Evolutionary conservation across 2,113 vertebrate species (phyloP), one percentile per base, ranked within the genome.

Genomic region (Nicator chloris): DNA sequence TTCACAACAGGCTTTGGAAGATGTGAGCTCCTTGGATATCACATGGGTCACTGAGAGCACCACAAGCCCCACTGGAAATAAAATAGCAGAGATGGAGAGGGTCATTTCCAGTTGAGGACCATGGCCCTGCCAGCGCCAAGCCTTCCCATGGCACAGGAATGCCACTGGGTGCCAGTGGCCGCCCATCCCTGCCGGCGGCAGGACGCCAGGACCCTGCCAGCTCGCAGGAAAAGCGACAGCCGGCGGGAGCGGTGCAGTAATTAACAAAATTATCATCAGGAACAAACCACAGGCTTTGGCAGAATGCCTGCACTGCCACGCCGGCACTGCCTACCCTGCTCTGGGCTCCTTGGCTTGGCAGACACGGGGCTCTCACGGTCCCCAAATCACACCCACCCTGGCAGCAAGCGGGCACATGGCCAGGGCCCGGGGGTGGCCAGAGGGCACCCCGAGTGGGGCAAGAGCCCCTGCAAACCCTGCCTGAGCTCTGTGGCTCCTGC

Each of bases 321-420:
- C 72, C 3, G 0, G 47, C 82, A 28, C 75, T 33, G 31, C 77
- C n/a, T 7, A 3, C 40, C 47, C 79, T 9, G 72, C 65, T 18
- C 45, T 0, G 23, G 33, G 39, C 73, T 79, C n/a, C 65, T 31
- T 0, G 1, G n/a, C 50, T 49, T 10, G 2, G 26, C 30, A 26
- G 44, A 31, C 50, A 9, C 0, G 4, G 37, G 45, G 56, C 66
- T 15, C 33, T 20, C 1, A 0, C 0, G 0, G 44, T 42, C 27
- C 63, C 59, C 54, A 16, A 18, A 59, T n/a, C 9, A 2, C 71
- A 26, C 13, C 28, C 57, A 12, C 9, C 15, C 47, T 13, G 6
- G 30, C 0, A 0, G 40, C 1, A 0, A 59, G 59, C 0, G 1
- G 66, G 18, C 3, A 3, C 45, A 2, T 0, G 23, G 16, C 35